Base-by-base conservation (phyloP, 2,797 vertebrate genomes). In the Neosilurus hyrtlii region DNA sequence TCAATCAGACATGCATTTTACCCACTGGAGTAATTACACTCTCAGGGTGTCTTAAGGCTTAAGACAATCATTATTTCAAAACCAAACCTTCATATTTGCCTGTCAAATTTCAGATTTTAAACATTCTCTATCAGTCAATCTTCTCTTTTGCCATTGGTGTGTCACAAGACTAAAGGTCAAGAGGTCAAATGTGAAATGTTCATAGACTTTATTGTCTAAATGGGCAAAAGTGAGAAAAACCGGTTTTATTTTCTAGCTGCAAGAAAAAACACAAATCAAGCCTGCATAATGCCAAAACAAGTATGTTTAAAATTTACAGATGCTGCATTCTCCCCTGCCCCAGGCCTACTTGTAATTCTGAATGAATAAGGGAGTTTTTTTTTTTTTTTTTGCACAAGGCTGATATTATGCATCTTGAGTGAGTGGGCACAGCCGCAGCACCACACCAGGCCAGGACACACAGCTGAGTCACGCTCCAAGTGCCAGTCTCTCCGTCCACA, bases 211-310 rank as follows among this genome's bases (percentile, higher is more conserved):
- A 86, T 59, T 75, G 62, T 66, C 51, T 15, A 56, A 86, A 30
- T 54, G 67, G 79, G 72, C 70, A 68, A 78, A 83, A 63, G n/a
- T 73, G 85, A 92, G 89, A 90, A 92, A 24, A 93, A 92, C 89
- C 91, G 87, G 89, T 92, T 92, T 74, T 91, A 87, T 85, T 81
- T 85, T 84, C 66, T 77, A 79, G 75, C 59, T 84, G 35, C 5
- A 24, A 14, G 30, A 68, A 73, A 78, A 75, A 61, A 52, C 8
- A 49, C 83, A 90, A 92, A 93, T 93, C 90, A 88, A 87, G 56
- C 11, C 68, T 73, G n/a, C 88, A 84, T 90, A 92, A 92, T 93
- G 93, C 92, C 92, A 94, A 95, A 96, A 96, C 93, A 96, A 94
- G 92, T 91, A 93, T 90, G 89, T 88, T 88, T 94, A 92, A 92